Percentiles rank a stretch among this genome's conserved stretches.
Conservation (phyloP, 2,888 invertebrate genomes). For the Phasia obesa region DNA sequence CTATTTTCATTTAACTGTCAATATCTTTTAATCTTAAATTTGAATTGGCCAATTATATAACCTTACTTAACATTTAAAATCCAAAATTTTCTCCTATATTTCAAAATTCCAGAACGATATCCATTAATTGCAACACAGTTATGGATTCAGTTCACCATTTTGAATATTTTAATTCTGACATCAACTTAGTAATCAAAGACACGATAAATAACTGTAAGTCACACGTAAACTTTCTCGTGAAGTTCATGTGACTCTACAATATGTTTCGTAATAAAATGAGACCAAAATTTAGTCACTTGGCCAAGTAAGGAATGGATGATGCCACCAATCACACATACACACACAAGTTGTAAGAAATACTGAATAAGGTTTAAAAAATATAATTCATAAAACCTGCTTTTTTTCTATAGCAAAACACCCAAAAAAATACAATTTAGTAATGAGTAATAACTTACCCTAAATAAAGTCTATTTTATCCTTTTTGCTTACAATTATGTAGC, state of each 20-base stretch:
- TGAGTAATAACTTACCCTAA: neutral
- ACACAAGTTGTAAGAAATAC: constrained; percentile 22
- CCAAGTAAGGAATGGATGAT: constrained; percentile 47
- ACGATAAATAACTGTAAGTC: constrained; percentile 51
- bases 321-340: neutral
- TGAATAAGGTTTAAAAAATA: neutral
- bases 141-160: constrained; percentile 57
- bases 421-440: neutral
- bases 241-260: constrained; percentile 57
- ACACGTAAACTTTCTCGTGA: constrained; percentile 39
- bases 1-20: constrained; percentile 31
- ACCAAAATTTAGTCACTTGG: constrained; percentile 38
- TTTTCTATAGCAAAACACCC: neutral
- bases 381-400: neutral
- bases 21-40: constrained; percentile 6
- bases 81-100: constrained; percentile 46
- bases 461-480: neutral
- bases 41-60: constrained; percentile 19
- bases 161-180: constrained; percentile 66
- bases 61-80: constrained; percentile 10
- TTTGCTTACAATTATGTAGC: neutral
- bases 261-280: constrained; percentile 39
- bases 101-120: constrained; percentile 60
- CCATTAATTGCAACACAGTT: constrained; percentile 23
- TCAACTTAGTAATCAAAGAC: constrained; percentile 65